Evolutionary conservation across 1,140 invertebrate species (phyloP).

Genomic region (Aphelinus certus): DNA sequence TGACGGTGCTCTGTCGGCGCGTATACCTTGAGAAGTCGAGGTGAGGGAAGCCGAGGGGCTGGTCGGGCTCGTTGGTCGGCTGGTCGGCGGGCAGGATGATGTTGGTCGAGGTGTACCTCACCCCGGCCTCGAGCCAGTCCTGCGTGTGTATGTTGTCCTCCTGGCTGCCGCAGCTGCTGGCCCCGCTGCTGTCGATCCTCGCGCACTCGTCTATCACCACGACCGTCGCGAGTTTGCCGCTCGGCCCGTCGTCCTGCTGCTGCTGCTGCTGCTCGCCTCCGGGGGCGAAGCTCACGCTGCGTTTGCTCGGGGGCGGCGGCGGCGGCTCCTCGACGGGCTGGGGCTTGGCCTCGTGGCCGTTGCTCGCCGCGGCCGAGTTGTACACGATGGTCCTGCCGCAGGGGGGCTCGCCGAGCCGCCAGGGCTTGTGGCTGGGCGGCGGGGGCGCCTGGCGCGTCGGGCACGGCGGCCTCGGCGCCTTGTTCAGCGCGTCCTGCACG

Average conservation of each 20-base stretch:
- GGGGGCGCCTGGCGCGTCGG: conserved; percentile 64
- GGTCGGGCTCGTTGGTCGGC: neutral
- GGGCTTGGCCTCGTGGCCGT: neutral
- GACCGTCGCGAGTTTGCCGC: conserved; percentile 46
- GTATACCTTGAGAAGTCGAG: conserved; percentile 63
- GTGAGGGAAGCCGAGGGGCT: conserved; percentile 48
- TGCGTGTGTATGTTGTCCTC: conserved; percentile 59
- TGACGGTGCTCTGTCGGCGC: neutral
- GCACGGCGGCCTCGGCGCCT: conserved; percentile 67
- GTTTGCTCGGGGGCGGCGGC: conserved; percentile 10
- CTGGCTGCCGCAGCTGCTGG: conserved; percentile 32
- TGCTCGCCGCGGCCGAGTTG: conserved; percentile 35
- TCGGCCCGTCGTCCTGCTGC: neutral
- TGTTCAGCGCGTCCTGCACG: conserved; percentile 75
- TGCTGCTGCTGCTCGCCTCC: conserved; percentile 16
- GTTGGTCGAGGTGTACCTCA: conserved; percentile 61
- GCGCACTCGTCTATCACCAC: conserved; percentile 58
- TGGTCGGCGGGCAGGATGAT: conserved; percentile 37
- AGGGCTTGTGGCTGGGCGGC: conserved; percentile 60
- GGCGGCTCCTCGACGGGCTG: conserved; percentile 24
- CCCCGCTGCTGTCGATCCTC: conserved; percentile 43
- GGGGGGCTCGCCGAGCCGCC: conserved; percentile 62
- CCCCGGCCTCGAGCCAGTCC: conserved; percentile 63
- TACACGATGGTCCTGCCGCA: conserved; percentile 46
- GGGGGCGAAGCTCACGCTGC: conserved; percentile 13